Evolutionary conservation across 2,888 invertebrate species (phyloP), one percentile per base, ranked within the genome.

Genomic region (Chrysolina oricalcia): DNA sequence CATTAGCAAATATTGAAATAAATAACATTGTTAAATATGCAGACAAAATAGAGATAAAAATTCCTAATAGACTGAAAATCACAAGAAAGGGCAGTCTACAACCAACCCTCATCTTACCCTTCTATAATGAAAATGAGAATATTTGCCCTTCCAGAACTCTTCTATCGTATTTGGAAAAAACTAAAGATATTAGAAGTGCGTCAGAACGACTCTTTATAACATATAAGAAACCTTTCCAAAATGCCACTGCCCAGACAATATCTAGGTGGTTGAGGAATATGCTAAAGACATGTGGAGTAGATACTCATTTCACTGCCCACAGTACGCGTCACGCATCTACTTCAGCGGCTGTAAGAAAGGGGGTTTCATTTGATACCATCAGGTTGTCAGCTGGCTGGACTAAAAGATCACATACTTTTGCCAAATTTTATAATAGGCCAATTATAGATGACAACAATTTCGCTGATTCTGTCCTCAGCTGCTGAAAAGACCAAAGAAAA

Each of bases 271-370:
- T 79, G 23, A 78, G 74, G 62, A 56, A 19, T n/a, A 64, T 76
- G 2, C 40, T 79, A n/a, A 68, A 68, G 2, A 77, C 78, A 27
- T 79, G 81, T 73, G 84, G 82, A 5, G 10, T 84, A 6, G 82
- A 82, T 50, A 81, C 79, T 6, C 43, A 73, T 0, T 84, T 83
- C 59, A 78, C 78, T 17, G 79, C 82, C 0, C 74, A 83, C 43
- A 81, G 79, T 23, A 83, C 83, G 17, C 73, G 83, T 3, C 83
- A 83, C 43, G 84, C 82, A 6, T 74, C 82, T 2, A 83, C 83
- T 5, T 85, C 83, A 11, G 76, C 79, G 11, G 83, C 83, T 5
- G 74, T 74, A 13, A 23, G 82, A 63, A 72, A 70, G 19, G 82
- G 81, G 0, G 68, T 84, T 19, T 77, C 62, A 46, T 70, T 82